These are phyloP conservation scores for Dendrophyllia cribrosa DNA, from an alignment of 64 coral and sea anemone species.

Conservation along the genomic window DNA sequence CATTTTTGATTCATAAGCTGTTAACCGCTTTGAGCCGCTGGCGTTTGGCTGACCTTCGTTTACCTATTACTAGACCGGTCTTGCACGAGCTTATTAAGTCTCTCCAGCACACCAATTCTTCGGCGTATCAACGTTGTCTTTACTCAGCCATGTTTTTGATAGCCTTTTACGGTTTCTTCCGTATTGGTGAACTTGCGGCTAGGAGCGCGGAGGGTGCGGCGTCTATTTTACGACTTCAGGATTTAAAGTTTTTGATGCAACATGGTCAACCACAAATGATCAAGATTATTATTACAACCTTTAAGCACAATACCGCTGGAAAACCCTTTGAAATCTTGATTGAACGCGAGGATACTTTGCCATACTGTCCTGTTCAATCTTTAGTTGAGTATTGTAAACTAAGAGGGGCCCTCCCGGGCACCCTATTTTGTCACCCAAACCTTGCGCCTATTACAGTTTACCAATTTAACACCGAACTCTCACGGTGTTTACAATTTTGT, in stretches of 20 bases:
- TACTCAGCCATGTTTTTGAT: constrained; percentile 17
- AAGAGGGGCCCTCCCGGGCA: background rate
- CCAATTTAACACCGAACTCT: too few species aligned
- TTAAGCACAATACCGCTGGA: constrained; percentile 30
- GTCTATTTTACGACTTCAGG: background rate
- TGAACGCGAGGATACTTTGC: background rate
- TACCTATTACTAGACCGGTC: background rate
- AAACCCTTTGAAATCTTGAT: constrained; percentile 39
- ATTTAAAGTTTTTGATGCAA: background rate
- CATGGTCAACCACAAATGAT: background rate
- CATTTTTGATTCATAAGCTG: constrained; percentile 42
- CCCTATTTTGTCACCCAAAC: background rate
- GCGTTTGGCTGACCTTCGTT: background rate
- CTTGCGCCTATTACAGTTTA: too few species aligned
- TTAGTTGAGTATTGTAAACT: constrained; percentile 6
- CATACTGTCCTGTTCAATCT: constrained; percentile 12
- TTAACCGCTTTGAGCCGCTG: background rate
- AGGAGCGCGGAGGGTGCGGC: background rate
- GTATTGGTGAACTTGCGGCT: constrained; percentile 1
- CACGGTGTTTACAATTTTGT: too few species aligned
- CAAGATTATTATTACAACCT: constrained; percentile 15
- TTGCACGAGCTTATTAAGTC: background rate
- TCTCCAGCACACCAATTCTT: constrained; percentile 22
- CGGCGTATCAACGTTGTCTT: constrained; percentile 7
- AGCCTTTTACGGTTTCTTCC: constrained; percentile 40